Conservation (phyloP, 92 coral and sea anemone species). For the Palythoa grandis region DNA sequence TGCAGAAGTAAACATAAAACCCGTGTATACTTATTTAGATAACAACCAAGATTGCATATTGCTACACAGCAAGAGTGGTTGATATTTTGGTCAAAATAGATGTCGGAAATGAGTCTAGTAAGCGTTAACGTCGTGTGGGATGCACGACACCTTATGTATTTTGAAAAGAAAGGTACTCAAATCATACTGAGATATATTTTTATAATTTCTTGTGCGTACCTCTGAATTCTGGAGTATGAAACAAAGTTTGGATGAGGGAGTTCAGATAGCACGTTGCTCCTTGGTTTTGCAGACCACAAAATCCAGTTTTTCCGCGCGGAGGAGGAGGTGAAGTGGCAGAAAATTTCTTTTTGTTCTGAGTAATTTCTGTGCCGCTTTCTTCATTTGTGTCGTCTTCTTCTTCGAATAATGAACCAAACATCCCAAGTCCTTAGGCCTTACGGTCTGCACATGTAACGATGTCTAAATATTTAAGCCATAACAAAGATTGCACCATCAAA, state of each 20-base stretch:
- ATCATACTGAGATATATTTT: too few relatives aligned
- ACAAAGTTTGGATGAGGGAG: conserved; percentile 78
- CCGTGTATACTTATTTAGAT: too few relatives aligned
- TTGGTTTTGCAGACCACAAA: conserved; percentile 83
- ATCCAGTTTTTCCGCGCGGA: conserved; percentile 64
- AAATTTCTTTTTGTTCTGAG: conserved; percentile 13
- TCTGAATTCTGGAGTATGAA: conserved; percentile 83
- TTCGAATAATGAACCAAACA: conserved; percentile 78
- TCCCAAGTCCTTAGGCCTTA: neutral
- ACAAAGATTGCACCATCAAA: conserved; percentile 10
- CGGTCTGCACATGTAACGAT: neutral
- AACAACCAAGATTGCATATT: too few relatives aligned
- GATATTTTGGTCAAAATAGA: too few relatives aligned
- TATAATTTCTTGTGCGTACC: conserved; percentile 44
- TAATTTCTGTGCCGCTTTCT: conserved; percentile 1
- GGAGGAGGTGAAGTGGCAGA: conserved; percentile 38
- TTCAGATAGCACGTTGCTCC: conserved; percentile 90
- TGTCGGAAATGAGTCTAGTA: too few relatives aligned
- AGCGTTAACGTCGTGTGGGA: too few relatives aligned
- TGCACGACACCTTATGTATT: too few relatives aligned
- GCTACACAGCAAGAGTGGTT: too few relatives aligned
- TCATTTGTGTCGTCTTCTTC: conserved; percentile 57
- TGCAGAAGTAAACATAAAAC: too few relatives aligned
- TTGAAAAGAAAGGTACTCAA: too few relatives aligned
- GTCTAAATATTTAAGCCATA: neutral